Evolutionary conservation across 1,140 invertebrate species (phyloP).

Genomic region (Drosophila lini): DNA sequence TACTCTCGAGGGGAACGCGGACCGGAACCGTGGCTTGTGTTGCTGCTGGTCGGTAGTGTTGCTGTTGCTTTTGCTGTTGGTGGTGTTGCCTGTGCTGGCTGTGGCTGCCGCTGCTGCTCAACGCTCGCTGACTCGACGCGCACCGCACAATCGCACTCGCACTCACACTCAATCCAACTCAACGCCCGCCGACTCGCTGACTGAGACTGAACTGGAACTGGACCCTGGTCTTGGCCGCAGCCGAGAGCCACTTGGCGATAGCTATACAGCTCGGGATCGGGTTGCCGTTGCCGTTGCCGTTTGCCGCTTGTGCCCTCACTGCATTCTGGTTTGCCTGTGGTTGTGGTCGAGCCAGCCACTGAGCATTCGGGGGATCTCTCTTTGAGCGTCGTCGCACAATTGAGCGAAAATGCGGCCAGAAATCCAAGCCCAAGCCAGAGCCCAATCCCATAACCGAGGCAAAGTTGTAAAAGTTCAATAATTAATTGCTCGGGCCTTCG

Average conservation of each 20-base stretch:
- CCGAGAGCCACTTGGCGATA: slow-evolving; percentile 51
- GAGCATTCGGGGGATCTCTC: slow-evolving; percentile 45
- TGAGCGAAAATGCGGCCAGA: slow-evolving; percentile 40
- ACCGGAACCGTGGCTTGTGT: slow-evolving; percentile 26
- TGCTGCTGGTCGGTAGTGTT: slow-evolving; percentile 28
- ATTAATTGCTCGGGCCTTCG: slow-evolving; percentile 71
- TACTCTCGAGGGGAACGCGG: slow-evolving; percentile 19
- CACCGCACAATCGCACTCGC: slow-evolving; percentile 40
- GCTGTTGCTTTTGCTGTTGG: slow-evolving; percentile 16
- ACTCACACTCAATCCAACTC: slow-evolving; percentile 71
- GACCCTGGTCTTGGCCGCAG: slow-evolving; percentile 26
- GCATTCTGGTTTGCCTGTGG: slow-evolving; percentile 63
- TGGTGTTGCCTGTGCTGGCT: slow-evolving; percentile 29
- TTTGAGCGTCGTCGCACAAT: slow-evolving; percentile 49
- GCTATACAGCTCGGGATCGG: slow-evolving; percentile 31
- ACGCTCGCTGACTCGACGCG: slow-evolving; percentile 56
- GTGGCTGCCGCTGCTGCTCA: slow-evolving; percentile 35
- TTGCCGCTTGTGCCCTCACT: slow-evolving; percentile 30
- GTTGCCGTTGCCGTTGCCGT: slow-evolving; percentile 35
- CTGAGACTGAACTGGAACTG: slow-evolving; percentile 59
- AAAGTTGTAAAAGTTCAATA: slow-evolving; percentile 77
- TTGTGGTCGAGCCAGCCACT: slow-evolving; percentile 44
- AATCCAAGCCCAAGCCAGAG: slow-evolving; percentile 2
- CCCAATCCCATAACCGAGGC: slow-evolving; percentile 35
- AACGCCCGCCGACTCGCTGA: slow-evolving; percentile 51